Base-by-base conservation (phyloP, 2,888 invertebrate species). In the Bedellia somnulentella region DNA sequence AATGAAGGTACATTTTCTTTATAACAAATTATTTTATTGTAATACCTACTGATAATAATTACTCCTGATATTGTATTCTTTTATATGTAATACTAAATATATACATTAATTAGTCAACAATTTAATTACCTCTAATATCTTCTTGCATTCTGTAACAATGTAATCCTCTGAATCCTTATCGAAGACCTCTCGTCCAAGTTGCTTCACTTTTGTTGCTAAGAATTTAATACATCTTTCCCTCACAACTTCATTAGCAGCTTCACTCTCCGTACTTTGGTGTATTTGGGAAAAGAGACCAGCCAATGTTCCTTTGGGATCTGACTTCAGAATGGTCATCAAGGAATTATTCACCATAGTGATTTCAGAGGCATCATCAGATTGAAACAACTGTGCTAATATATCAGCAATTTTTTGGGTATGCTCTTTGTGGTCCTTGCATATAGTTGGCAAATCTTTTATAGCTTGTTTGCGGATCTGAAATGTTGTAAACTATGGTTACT, bases 381-480 rank as follows among this genome's bases (percentile, higher is more conserved):
- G 90, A 34, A 97, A 70, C 24, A 98, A 73, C 55, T 98, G 97
- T 4, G 92, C 88, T 35, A 97, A 77, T 37, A 96, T 92, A 57
- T 95, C 94, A 8, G 94, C 89, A 46, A 97, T 89, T 60, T 89
- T 87, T 18, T 85, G 81, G 1, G 93, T 85, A 49, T 90, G 86
- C 39, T 89, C 89, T 41, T 87, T 87, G 35, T 84, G 85, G 42
- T 89, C 91, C 59, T 90, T 90, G 52, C 94, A 95, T 34, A 97
- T 73, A 24, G 82, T 78, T 8, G 95, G 93, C 37, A 98, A 75
- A 53, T 92, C 89, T 66, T 93, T 93, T 42, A 95, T 93, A 9
- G 94, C 95, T 76, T 93, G 93, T 50, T 94, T 94, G 12, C 95
- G 81, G 46, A 94, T 94, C 94, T 94, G 53, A 29, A 58, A 56